These are phyloP conservation scores for Alectoris magna DNA, from an alignment of 2,797 vertebrate species.

Conservation along the genomic window DNA sequence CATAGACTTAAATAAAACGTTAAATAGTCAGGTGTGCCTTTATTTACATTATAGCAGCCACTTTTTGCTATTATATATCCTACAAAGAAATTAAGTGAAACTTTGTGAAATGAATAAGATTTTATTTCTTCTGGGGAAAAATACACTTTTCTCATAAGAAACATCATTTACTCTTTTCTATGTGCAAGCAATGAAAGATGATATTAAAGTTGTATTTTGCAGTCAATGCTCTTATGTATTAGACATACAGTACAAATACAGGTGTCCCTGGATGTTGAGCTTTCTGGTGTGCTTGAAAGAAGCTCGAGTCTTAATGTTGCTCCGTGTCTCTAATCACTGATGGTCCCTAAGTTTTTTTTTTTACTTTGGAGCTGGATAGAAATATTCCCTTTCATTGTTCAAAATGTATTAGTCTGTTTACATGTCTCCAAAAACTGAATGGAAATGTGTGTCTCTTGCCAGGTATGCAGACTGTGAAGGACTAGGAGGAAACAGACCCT, in stretches of 20 bases:
- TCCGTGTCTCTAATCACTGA: background rate
- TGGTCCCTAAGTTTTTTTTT: background rate
- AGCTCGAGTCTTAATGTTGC: background rate
- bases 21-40: constrained; percentile 81
- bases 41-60: background rate
- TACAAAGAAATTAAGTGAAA: background rate
- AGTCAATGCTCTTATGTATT: background rate
- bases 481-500: constrained; percentile 80
- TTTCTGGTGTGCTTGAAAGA: background rate
- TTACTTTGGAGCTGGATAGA: background rate
- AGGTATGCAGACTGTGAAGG: constrained; percentile 84
- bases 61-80: background rate
- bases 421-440: background rate
- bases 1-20: constrained; percentile 79
- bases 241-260: background rate
- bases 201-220: background rate
- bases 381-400: background rate
- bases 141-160: background rate
- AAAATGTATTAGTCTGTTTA: background rate
- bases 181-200: background rate
- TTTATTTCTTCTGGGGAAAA: background rate
- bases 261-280: background rate
- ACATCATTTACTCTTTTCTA: background rate
- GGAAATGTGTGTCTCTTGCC: background rate
- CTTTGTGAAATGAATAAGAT: background rate